Percentiles rank a stretch among this genome's conserved stretches.
Evolutionary conservation across 2,888 invertebrate species (phyloP).

Genomic region (Leptothorax acervorum): DNA sequence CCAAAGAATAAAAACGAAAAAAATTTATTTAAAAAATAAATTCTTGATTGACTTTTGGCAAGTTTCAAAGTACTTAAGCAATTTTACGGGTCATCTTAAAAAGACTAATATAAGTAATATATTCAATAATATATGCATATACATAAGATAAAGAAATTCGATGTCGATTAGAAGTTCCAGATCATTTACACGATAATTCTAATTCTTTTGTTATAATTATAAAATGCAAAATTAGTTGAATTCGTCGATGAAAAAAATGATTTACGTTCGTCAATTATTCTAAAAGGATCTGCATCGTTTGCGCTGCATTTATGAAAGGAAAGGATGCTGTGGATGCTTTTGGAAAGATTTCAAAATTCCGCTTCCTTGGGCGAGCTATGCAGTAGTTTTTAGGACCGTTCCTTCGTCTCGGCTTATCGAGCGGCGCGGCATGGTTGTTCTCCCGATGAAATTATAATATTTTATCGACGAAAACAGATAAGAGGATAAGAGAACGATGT

Average conservation of each 20-base stretch:
- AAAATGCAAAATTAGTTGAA: not conserved
- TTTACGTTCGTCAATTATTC: not conserved
- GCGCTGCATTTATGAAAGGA: too few relatives aligned
- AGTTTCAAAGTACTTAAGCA: not conserved
- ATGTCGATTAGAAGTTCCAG: not conserved
- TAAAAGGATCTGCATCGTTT: not conserved
- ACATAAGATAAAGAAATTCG: not conserved
- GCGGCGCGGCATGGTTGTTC: not conserved
- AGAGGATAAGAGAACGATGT: constrained; percentile 75
- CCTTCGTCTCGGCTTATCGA: not conserved
- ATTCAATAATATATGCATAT: not conserved
- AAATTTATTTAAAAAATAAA: not conserved
- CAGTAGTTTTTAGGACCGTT: not conserved
- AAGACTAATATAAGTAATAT: not conserved
- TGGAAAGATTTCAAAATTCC: not conserved
- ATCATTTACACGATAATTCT: not conserved
- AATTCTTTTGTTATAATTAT: not conserved
- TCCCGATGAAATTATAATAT: constrained; percentile 37
- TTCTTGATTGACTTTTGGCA: not conserved
- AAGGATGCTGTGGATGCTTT: too few relatives aligned
- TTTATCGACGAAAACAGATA: constrained; percentile 50
- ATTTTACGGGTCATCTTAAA: not conserved
- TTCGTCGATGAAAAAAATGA: not conserved
- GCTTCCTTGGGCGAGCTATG: not conserved
- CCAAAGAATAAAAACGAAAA: not conserved